These are phyloP conservation scores for Neostethus bicornis DNA, from an alignment of 2,797 vertebrate species.

Conservation along the genomic window DNA sequence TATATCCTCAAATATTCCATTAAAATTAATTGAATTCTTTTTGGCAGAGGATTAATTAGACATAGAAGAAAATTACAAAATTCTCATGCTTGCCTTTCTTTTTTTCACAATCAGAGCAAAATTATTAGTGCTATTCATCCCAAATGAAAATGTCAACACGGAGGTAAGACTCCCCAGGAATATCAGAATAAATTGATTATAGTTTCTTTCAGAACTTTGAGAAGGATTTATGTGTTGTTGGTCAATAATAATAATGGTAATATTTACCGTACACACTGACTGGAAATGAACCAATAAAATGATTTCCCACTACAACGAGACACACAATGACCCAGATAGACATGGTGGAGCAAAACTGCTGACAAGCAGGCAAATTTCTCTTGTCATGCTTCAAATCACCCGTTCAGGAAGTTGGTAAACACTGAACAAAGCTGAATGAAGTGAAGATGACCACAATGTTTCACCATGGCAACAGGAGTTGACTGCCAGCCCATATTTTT, in stretches of 20 bases:
- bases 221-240: not conserved
- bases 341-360: constrained; percentile 3
- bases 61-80: not conserved
- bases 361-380: constrained; percentile 10
- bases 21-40: no score
- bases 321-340: constrained; percentile 34
- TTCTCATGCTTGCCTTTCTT: not conserved
- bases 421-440: constrained; percentile 27
- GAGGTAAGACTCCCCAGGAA: not conserved
- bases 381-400: constrained; percentile 42
- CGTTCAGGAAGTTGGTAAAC: constrained; percentile 36
- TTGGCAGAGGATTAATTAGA: not conserved
- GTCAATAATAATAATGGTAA: not conserved
- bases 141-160: constrained; percentile 2
- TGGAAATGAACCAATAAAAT: not conserved
- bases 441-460: not conserved
- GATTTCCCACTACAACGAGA: not conserved
- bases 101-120: not conserved
- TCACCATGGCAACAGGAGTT: constrained; percentile 26
- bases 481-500: not conserved
- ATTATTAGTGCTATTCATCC: not conserved
- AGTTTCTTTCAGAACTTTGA: not conserved
- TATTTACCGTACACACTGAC: not conserved
- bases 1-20: no score
- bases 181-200: not conserved